Evolutionary conservation across 2,113 vertebrate genomes (phyloP).

Genomic region (Ciconia stormi): DNA sequence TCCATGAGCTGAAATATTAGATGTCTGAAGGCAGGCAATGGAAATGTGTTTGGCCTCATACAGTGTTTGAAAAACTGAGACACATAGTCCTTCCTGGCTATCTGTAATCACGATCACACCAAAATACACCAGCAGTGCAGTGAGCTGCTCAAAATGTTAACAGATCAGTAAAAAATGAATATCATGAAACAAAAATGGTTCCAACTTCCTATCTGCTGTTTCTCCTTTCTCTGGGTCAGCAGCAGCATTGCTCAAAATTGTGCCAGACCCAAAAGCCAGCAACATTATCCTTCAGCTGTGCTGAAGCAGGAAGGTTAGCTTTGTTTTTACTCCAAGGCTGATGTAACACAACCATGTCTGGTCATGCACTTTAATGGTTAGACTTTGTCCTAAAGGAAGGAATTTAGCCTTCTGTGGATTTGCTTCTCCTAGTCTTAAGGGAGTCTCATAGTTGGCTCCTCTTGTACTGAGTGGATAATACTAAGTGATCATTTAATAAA

Average conservation of each 20-base stretch:
- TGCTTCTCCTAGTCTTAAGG: not conserved
- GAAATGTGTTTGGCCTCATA: not conserved
- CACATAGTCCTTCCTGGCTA: fast-evolving
- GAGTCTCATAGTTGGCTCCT: not conserved
- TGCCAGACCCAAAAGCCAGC: not conserved
- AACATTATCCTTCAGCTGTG: not conserved
- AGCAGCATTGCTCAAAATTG: not conserved
- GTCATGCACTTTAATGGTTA: not conserved
- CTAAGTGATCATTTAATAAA: constrained; percentile 29
- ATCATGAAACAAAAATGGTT: not conserved
- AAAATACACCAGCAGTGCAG: not conserved
- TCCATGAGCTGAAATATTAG: not conserved
- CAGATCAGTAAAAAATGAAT: not conserved
- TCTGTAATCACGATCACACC: not conserved
- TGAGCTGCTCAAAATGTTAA: not conserved
- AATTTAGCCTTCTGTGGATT: not conserved
- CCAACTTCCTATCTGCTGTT: not conserved
- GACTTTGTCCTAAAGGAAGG: not conserved
- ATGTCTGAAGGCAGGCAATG: not conserved
- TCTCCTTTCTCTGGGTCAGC: not conserved
- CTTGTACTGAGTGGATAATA: not conserved
- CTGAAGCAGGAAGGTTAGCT: not conserved
- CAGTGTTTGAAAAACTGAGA: not conserved
- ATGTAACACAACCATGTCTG: not conserved
- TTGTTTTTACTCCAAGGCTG: not conserved